Conservation (phyloP, 2,113 vertebrate genomes). For the Elachura formosa region DNA sequence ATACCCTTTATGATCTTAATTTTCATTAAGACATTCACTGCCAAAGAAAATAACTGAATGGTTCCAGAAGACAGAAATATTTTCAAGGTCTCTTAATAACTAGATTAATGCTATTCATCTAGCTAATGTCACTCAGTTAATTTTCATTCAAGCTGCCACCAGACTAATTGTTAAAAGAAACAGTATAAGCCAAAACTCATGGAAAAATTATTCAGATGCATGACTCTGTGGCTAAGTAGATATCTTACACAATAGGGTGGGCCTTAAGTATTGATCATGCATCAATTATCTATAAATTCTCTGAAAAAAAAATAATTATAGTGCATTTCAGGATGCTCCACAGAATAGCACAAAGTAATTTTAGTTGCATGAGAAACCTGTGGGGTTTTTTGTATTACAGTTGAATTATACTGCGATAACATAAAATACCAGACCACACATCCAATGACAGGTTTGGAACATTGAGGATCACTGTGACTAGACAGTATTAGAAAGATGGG, state of each 20-base stretch:
- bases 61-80: conserved; percentile 45
- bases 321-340: neutral
- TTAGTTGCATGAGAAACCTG: neutral
- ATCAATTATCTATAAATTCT: neutral
- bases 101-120: conserved; percentile 27
- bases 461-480: neutral
- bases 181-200: conserved; percentile 22
- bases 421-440: neutral
- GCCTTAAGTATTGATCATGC: neutral
- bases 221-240: neutral
- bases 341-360: neutral
- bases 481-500: neutral
- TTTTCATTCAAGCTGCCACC: neutral
- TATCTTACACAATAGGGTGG: neutral
- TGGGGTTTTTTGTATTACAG: neutral
- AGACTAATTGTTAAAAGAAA: neutral
- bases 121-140: conserved; percentile 28
- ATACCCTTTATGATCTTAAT: neutral
- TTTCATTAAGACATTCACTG: conserved; percentile 25
- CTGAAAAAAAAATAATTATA: neutral
- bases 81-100: conserved; percentile 58
- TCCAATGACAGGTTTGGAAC: neutral
- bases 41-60: conserved; percentile 50
- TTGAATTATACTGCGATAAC: neutral
- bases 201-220: conserved; percentile 1